A percentile compares a stretch with the other conserved stretches of the same genome.
Evolutionary conservation across 2,113 vertebrate species (phyloP).

Genomic region (Alosa alosa): DNA sequence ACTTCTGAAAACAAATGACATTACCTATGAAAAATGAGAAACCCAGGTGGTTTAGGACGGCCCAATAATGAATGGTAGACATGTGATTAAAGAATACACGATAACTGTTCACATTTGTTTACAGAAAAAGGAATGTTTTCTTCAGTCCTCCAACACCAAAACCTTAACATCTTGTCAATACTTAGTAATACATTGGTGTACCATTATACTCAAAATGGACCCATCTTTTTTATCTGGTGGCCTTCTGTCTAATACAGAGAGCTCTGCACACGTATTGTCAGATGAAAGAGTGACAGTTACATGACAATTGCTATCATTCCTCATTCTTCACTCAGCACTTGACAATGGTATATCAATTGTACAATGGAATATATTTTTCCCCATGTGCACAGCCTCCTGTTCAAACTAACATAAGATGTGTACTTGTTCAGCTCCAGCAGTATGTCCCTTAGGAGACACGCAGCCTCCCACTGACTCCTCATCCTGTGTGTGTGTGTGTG

Average conservation of each 20-base stretch:
- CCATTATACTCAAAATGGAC: neutral
- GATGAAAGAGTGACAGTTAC: neutral
- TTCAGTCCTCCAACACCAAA: neutral
- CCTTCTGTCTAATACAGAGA: no score
- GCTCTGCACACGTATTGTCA: neutral
- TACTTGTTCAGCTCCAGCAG: neutral
- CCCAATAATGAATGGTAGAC: neutral
- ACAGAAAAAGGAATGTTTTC: neutral
- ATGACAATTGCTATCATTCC: neutral
- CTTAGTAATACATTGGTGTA: neutral
- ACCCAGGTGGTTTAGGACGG: neutral
- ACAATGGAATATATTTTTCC: neutral
- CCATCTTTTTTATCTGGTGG: neutral
- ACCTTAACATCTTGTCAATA: neutral
- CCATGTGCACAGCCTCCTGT: neutral
- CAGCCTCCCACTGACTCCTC: neutral
- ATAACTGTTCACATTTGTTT: neutral
- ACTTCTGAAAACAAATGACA: neutral
- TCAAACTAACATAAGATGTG: neutral
- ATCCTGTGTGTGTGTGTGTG: constrained; percentile 2
- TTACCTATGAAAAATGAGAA: neutral
- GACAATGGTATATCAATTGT: neutral
- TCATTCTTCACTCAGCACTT: neutral
- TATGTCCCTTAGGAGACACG: neutral
- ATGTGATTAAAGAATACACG: neutral